Percentiles rank a stretch among this genome's conserved stretches.
phyloP scores from a whole-genome alignment of 2,888 invertebrate species.

The Idaea dimidiata region DNA sequence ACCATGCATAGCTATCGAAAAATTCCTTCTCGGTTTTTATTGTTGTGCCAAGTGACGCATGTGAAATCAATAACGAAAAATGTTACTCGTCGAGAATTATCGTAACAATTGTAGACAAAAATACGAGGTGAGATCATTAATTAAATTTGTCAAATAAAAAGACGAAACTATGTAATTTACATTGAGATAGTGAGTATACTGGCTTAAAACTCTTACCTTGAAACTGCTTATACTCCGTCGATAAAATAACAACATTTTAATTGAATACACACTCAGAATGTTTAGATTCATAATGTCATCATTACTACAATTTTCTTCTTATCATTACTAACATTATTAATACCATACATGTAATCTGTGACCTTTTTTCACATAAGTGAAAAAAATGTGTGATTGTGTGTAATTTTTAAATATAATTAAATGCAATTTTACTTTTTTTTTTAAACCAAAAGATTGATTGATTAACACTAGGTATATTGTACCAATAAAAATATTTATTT shows the following conservation, averaged over 20 bases:
- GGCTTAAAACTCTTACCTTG: constrained; percentile 8
- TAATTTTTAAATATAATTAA: no score
- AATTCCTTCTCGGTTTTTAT: constrained; percentile 58
- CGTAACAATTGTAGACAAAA: constrained; percentile 2
- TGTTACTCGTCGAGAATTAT: background rate
- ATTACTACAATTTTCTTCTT: no score
- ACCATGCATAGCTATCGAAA: constrained; percentile 62
- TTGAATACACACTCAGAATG: background rate
- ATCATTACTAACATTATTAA: no score
- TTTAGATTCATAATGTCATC: no score
- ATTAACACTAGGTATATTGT: no score
- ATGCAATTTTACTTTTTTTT: no score
- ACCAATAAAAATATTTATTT: no score
- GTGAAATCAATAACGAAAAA: constrained; percentile 10
- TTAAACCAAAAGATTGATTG: no score
- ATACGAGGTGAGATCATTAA: constrained; percentile 26
- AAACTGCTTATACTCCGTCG: background rate
- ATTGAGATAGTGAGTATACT: constrained; percentile 21
- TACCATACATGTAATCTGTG: no score
- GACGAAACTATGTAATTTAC: constrained; percentile 37
- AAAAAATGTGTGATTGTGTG: no score
- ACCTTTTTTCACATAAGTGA: no score
- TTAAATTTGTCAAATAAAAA: constrained; percentile 39
- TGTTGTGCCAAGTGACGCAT: constrained; percentile 62
- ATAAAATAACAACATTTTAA: background rate